phyloP scores from a whole-genome alignment of 2,797 vertebrate genomes.

The Lepilemur septentrionalis region DNA sequence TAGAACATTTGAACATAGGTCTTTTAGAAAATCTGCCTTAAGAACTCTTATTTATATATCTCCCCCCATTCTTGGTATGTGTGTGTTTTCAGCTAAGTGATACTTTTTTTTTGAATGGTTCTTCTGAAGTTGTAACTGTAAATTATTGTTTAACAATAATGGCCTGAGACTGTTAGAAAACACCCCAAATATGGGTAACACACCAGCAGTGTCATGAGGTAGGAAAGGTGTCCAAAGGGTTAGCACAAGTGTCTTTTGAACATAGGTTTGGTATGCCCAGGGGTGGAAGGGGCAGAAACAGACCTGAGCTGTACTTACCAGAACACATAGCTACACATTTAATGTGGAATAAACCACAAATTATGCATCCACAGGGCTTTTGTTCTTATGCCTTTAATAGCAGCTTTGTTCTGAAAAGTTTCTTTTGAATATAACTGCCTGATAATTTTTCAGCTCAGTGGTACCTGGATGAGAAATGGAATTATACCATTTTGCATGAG shows the following conservation, averaged over 20 bases:
- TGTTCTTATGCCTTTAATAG: neutral
- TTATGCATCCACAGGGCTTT: neutral
- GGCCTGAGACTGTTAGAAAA: neutral
- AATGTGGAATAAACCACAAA: neutral
- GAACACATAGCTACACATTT: neutral
- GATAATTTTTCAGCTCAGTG: neutral
- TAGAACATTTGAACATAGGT: neutral
- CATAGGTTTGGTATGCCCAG: neutral
- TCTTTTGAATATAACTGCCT: neutral
- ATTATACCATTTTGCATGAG: neutral
- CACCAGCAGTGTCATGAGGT: neutral
- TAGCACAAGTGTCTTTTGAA: neutral
- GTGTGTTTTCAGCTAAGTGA: conserved; percentile 15
- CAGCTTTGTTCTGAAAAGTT: conserved; percentile 36
- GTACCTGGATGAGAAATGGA: conserved; percentile 5
- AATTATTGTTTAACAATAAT: neutral
- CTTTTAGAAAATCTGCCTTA: neutral
- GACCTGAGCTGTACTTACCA: neutral
- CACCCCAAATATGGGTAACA: neutral
- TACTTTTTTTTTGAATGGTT: neutral
- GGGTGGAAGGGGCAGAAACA: neutral
- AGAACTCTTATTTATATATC: neutral
- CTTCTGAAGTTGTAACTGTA: conserved; percentile 22
- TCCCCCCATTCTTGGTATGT: neutral
- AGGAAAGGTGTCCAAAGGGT: neutral